phyloP scores from a whole-genome alignment of 2,888 invertebrate genomes.

The Callyntrura guangdongensis region DNA sequence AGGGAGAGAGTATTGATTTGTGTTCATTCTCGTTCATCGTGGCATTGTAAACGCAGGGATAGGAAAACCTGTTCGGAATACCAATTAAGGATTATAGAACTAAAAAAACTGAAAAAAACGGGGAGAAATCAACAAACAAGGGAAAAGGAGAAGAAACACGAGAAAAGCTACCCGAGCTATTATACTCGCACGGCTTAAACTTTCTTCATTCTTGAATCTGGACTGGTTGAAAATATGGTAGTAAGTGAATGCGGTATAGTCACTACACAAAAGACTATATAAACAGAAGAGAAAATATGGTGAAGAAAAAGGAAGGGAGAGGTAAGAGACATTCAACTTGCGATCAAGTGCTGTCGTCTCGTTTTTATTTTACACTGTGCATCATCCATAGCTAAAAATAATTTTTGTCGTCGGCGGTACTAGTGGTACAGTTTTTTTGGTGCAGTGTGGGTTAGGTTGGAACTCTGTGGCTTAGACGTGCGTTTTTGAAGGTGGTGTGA shows the following conservation, averaged over 20 bases:
- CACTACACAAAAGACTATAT: too few relatives aligned
- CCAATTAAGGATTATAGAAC: conserved; percentile 65
- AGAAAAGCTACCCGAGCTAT: too few relatives aligned
- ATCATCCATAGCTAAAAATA: too few relatives aligned
- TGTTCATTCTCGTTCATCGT: conserved; percentile 9
- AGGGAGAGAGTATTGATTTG: conserved; percentile 67
- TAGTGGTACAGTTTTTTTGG: too few relatives aligned
- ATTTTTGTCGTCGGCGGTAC: too few relatives aligned
- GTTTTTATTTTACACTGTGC: too few relatives aligned
- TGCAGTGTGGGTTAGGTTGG: too few relatives aligned
- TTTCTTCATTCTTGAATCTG: too few relatives aligned
- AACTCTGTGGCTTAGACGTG: too few relatives aligned
- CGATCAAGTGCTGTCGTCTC: conserved; percentile 68
- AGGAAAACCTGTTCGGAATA: conserved; percentile 58
- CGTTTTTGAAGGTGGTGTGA: not conserved
- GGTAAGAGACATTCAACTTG: conserved; percentile 63
- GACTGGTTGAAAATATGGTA: too few relatives aligned
- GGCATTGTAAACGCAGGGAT: conserved; percentile 26
- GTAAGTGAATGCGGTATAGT: too few relatives aligned
- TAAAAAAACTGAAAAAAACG: not conserved
- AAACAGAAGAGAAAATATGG: not conserved
- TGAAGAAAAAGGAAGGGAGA: not conserved
- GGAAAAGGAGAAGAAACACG: conserved; percentile 14
- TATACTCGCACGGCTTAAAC: not conserved
- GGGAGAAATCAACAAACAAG: too few relatives aligned